These are phyloP conservation scores for Syritta pipiens DNA, from an alignment of 2,888 invertebrate species.

Conservation along the genomic window DNA sequence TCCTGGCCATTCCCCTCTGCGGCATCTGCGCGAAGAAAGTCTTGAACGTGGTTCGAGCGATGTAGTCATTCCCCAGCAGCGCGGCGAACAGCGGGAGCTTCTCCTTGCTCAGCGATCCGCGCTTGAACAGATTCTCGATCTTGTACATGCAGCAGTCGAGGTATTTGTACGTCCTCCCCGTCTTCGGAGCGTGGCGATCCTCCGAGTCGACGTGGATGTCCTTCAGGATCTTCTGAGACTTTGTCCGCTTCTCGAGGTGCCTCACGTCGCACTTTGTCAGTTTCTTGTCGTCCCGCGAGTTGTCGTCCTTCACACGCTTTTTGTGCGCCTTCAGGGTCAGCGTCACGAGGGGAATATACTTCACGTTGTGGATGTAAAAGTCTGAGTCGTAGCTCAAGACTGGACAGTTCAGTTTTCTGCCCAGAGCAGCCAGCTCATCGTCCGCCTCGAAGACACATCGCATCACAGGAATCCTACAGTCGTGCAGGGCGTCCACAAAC, in stretches of 20 bases:
- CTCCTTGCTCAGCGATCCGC: conserved; percentile 83
- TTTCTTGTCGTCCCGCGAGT: conserved; percentile 65
- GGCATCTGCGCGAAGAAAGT: conserved; percentile 85
- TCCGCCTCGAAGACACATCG: conserved; percentile 95
- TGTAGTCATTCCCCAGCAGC: conserved; percentile 94
- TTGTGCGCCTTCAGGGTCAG: conserved; percentile 81
- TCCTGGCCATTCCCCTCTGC: conserved; percentile 78
- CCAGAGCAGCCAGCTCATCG: conserved; percentile 90
- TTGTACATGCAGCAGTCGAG: conserved; percentile 86
- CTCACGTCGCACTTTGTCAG: conserved; percentile 73
- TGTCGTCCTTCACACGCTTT: conserved; percentile 69
- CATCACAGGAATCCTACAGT: conserved; percentile 84
- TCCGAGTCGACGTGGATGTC: conserved; percentile 70
- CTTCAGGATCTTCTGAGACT: conserved; percentile 72
- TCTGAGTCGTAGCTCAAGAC: conserved; percentile 96
- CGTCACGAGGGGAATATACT: conserved; percentile 88
- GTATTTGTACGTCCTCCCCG: conserved; percentile 74
- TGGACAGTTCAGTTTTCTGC: conserved; percentile 88
- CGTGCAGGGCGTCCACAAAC: conserved; percentile 85
- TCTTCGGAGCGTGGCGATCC: conserved; percentile 55
- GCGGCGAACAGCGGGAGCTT: conserved; percentile 90
- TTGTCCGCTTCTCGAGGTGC: conserved; percentile 75
- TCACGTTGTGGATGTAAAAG: conserved; percentile 92
- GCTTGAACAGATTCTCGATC: conserved; percentile 84
- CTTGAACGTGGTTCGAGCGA: conserved; percentile 84